A percentile compares a stretch with the other conserved stretches of the same genome.
Evolutionary conservation across 2,113 vertebrate species (phyloP).

Genomic region (Rallus limicola): DNA sequence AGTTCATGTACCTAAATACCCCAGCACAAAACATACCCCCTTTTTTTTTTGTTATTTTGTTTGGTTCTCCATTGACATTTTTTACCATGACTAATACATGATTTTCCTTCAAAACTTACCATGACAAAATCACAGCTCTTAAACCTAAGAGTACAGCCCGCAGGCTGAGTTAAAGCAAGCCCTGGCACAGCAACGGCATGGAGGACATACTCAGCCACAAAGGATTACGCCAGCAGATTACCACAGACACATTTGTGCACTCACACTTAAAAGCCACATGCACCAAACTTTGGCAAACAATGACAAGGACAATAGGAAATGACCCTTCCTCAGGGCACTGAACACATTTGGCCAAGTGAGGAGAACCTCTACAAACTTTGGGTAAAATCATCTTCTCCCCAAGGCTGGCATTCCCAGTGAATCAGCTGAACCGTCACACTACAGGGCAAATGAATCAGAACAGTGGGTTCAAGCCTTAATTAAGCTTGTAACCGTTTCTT

Average conservation of each 20-base stretch:
- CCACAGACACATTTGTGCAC: background rate
- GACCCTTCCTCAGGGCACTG: background rate
- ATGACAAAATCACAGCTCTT: conserved; percentile 68
- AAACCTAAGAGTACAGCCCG: conserved; percentile 35
- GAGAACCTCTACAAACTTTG: background rate
- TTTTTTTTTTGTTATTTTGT: conserved; percentile 8
- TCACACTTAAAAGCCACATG: conserved; percentile 1
- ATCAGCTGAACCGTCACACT: background rate
- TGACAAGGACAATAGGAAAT: background rate
- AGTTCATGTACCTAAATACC: background rate
- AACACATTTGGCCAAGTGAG: background rate
- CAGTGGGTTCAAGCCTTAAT: background rate
- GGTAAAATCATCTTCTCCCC: background rate
- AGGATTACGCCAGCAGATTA: conserved; percentile 18
- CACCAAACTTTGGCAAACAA: background rate
- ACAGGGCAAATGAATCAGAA: background rate
- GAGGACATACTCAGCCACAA: conserved; percentile 25
- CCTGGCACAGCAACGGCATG: conserved; percentile 8
- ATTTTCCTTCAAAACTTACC: conserved; percentile 62
- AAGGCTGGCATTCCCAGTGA: background rate
- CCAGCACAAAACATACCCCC: background rate
- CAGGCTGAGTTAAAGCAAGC: conserved; percentile 38
- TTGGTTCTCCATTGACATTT: conserved; percentile 34
- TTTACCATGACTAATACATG: conserved; percentile 63
- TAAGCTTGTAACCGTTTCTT: background rate